Evolutionary conservation across 2,113 vertebrate genomes (phyloP).

Genomic region (Phylloscopus trochiloides): DNA sequence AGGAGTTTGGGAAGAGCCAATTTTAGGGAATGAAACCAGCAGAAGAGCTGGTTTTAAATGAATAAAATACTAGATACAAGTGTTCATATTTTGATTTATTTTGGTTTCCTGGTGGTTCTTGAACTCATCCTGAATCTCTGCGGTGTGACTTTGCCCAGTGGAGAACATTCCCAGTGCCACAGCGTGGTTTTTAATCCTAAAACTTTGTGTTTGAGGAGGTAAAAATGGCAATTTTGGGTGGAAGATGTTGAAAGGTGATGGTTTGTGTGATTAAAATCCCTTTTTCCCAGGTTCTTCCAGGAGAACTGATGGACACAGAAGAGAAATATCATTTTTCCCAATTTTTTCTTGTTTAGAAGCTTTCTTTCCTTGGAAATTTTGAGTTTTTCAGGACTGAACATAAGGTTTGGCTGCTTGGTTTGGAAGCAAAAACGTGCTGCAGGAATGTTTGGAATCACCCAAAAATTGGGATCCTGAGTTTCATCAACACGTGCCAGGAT

Average conservation of each 20-base stretch:
- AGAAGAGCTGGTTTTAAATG: background rate
- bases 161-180: background rate
- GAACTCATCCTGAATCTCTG: background rate
- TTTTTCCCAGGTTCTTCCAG: background rate
- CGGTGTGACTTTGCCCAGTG: background rate
- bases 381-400: background rate
- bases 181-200: rapidly evolving
- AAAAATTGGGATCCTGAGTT: background rate
- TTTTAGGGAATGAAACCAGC: background rate
- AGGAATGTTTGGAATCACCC: background rate
- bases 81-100: background rate
- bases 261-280: background rate
- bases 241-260: background rate
- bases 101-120: background rate
- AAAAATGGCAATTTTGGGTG: background rate
- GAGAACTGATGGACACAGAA: background rate
- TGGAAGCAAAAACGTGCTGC: background rate
- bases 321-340: rapidly evolving
- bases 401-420: background rate
- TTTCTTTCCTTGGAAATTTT: background rate
- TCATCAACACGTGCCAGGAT: background rate
- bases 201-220: background rate
- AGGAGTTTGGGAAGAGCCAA: background rate
- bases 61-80: background rate
- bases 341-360: background rate